Percentiles rank a stretch among this genome's conserved stretches.
phyloP scores from a whole-genome alignment of 1,140 invertebrate species.

The Samia ricini region DNA sequence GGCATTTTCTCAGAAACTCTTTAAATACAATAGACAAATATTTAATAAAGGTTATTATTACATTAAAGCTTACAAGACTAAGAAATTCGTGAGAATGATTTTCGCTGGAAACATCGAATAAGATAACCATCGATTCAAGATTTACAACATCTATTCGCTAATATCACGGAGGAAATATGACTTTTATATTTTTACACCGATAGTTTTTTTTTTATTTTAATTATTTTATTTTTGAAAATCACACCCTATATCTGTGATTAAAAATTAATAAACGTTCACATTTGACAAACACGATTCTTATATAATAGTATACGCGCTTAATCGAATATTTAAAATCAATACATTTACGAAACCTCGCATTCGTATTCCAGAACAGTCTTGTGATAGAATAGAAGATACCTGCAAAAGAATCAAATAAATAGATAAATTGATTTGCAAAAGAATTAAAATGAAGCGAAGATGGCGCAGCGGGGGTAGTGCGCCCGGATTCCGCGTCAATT shows the following conservation, averaged over 20 bases:
- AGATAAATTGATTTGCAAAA: background rate
- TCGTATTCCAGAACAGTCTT: conserved; percentile 93
- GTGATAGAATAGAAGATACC: conserved; percentile 95
- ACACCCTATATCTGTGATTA: conserved; percentile 14
- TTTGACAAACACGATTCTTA: conserved; percentile 5
- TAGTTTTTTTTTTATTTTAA: too few species aligned
- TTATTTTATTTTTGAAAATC: conserved; percentile 19
- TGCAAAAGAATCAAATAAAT: conserved; percentile 69
- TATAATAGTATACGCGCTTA: conserved; percentile 13
- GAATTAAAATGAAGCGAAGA: background rate
- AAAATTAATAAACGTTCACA: conserved; percentile 9
- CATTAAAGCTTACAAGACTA: conserved; percentile 59
- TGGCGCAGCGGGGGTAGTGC: too few species aligned
- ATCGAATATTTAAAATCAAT: background rate
- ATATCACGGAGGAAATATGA: conserved; percentile 59
- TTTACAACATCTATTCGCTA: conserved; percentile 48
- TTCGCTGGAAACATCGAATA: conserved; percentile 32
- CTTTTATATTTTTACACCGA: conserved; percentile 26
- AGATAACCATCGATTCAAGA: conserved; percentile 25
- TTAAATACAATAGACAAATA: background rate
- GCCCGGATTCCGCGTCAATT: too few species aligned
- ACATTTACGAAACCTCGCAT: conserved; percentile 40
- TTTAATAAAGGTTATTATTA: conserved; percentile 23
- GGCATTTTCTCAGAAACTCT: background rate
- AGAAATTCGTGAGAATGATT: conserved; percentile 60